Evolutionary conservation across 2,797 vertebrate species (phyloP), one percentile per base, ranked within the genome.

Genomic region (Prionace glauca): DNA sequence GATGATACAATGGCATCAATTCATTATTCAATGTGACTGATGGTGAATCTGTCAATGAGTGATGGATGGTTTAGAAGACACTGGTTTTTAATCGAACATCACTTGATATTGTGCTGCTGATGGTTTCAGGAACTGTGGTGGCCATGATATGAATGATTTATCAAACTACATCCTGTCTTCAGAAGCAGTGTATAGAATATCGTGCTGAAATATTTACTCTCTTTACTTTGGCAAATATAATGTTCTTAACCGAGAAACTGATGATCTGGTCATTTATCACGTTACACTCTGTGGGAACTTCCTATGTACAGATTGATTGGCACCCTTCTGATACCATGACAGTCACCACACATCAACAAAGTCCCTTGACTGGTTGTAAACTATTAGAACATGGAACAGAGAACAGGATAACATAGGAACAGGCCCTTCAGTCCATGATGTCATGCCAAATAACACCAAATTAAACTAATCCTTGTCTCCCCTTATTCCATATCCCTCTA

Each of bases 141-240:
- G 12, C 65, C 90, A 36, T 92, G n/a, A 41, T 3, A 69, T 69
- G 90, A 92, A 92, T 92, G 90, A 92, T 69, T 92, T 69, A 92
- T 92, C 90, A 36, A 41, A 11, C n/a, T 69, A 69, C 18, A 41
- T 69, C 65, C 90, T 69, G 62, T 84, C n/a, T 69, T 67, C 20
- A 69, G 22, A 24, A 20, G 1, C 22, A 20, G 8, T 69, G n/a
- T 65, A 12, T 92, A 67, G 36, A 69, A 69, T 92, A 67, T 92
- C 90, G 41, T 10, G 9, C 36, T 41, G 62, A 41, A 92, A 24
- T 92, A n/a, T 92, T 92, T 92, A 92, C 62, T 41, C 32, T 36
- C 32, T 18, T 36, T 67, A 67, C 65, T 41, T 24, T 11, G 90
- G 65, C 20, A 41, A 67, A 69, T 65, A 3, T 62, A 41, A n/a